Conservation (phyloP, 2,888 invertebrate species). For the Epistrophella euchroma region DNA sequence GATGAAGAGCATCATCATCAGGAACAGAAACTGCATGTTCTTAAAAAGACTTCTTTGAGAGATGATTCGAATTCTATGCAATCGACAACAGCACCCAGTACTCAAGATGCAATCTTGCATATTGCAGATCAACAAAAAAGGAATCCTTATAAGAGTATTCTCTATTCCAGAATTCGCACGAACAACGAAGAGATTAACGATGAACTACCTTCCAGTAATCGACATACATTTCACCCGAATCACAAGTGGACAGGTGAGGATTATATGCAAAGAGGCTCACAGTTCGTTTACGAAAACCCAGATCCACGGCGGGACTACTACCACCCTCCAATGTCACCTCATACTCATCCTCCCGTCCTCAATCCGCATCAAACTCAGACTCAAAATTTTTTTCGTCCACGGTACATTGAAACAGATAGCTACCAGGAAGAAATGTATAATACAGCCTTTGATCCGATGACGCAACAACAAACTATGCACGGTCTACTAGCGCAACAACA, state of each 20-base stretch:
- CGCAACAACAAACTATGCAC: conserved; percentile 25
- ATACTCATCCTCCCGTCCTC: neutral
- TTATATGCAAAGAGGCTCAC: conserved; percentile 22
- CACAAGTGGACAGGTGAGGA: conserved; percentile 59
- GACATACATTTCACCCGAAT: conserved; percentile 57
- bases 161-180: conserved; percentile 42
- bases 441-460: conserved; percentile 77
- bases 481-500: conserved; percentile 77
- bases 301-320: conserved; percentile 43
- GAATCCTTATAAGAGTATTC: conserved; percentile 48
- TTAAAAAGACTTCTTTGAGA: conserved; percentile 38
- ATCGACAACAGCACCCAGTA: conserved; percentile 27
- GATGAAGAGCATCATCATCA: neutral
- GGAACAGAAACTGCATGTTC: conserved; percentile 29
- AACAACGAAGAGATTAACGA: conserved; percentile 54
- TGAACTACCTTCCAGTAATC: conserved; percentile 31
- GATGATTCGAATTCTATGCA: conserved; percentile 26
- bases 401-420: conserved; percentile 77
- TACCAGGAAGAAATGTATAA: conserved; percentile 81
- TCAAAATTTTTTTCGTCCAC: conserved; percentile 29
- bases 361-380: neutral
- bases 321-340: conserved; percentile 3
- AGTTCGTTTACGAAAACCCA: conserved; percentile 55
- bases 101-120: conserved; percentile 85
- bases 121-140: conserved; percentile 87